Conservation (phyloP, 2,797 vertebrate genomes). For the Diglossa cyanea region DNA sequence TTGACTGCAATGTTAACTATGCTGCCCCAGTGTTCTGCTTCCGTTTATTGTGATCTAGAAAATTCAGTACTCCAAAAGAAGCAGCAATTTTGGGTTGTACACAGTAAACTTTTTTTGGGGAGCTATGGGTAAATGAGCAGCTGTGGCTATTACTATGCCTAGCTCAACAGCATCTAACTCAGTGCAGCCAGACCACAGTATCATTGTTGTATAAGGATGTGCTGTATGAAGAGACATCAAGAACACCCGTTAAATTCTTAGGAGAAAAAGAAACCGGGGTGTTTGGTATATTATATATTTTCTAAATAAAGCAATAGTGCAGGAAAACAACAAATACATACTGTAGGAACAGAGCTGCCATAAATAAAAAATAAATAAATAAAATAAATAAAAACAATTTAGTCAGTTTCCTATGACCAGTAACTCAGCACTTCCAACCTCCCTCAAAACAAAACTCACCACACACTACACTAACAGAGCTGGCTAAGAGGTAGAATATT, state of each 20-base stretch:
- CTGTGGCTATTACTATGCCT: background rate
- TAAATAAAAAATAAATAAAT: background rate
- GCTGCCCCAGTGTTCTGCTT: background rate
- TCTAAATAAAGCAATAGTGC: background rate
- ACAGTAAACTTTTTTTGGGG: rapidly evolving
- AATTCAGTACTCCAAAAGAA: background rate
- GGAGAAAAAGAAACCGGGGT: background rate
- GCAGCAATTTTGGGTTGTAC: constrained; percentile 19
- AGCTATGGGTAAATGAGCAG: background rate
- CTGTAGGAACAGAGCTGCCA: background rate
- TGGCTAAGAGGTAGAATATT: background rate
- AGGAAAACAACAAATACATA: background rate
- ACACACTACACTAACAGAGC: background rate
- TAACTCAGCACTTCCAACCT: background rate
- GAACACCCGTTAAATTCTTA: background rate
- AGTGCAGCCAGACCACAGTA: background rate
- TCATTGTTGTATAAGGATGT: background rate
- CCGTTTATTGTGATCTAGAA: constrained; percentile 12
- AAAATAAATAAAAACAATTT: background rate
- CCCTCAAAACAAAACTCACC: background rate
- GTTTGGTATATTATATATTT: background rate
- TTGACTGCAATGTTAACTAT: background rate
- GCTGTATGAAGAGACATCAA: background rate
- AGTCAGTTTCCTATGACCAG: background rate
- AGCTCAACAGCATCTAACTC: background rate